Evolutionary conservation across 2,888 invertebrate genomes (phyloP), one percentile per base, ranked within the genome.

Genomic region (Cartodere bifasciata): DNA sequence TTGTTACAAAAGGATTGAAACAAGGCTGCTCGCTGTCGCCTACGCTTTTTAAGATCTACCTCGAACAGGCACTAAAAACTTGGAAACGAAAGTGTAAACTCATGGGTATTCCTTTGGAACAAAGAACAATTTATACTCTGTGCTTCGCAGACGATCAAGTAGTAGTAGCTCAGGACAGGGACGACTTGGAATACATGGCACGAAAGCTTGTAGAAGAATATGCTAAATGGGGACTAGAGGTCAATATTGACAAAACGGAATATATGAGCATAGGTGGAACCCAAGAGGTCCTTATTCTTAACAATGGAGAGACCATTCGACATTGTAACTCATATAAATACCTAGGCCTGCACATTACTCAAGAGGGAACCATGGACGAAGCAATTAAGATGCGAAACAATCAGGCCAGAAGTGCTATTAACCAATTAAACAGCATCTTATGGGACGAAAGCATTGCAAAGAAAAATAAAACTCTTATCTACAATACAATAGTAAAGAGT

Each of bases 131-230:
- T 13, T 40, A 36, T 28, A 40, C 36, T 9, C 28, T 40, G 16
- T 37, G 31, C 26, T 39, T 39, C 23, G 38, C 38, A n/a, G 40
- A 39, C 16, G 40, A 40, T 31, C 40, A 39, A 27, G 16, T 36
- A 26, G 34, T 36, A 17, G 13, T 40, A 23, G 38, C 40, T n/a
- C 31, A 40, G 24, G 34, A 39, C 17, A 11, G 32, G 4, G 34
- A 39, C 4, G 40, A 40, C 23, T 14, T 37, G 13, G 31, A 34
- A 25, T 36, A 39, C 25, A 36, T 31, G 35, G 25, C 32, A 13
- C 23, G 39, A 28, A 38, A 36, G 24, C 23, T 40, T 13, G 29
- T 39, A 16, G 37, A 37, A 38, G 35, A 39, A 24, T 40, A 40
- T 16, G 11, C 9, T 15, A 39, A 32, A 29, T 31, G 36, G 34